Percentiles rank a stretch among this genome's conserved stretches.
Conservation (phyloP, 2,113 vertebrate genomes). For the Neomonachus schauinslandi region DNA sequence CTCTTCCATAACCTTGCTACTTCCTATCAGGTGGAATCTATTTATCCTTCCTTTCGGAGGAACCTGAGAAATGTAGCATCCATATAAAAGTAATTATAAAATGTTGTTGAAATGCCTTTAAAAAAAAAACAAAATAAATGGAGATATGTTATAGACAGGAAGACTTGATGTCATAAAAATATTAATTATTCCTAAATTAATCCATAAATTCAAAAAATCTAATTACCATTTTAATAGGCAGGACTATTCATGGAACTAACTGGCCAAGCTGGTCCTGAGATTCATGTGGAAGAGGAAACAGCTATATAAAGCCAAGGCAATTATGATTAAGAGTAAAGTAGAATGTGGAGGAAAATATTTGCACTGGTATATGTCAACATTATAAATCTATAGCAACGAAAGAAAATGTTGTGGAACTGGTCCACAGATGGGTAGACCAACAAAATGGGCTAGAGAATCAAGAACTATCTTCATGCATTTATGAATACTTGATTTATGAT, state of each 20-base stretch:
- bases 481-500: background rate
- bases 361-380: background rate
- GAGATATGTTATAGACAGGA: background rate
- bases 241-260: background rate
- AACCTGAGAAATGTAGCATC: background rate
- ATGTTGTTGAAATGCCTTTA: background rate
- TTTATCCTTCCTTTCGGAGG: background rate
- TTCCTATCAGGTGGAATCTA: background rate
- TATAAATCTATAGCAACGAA: background rate
- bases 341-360: background rate
- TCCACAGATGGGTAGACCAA: background rate
- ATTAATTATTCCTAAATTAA: background rate
- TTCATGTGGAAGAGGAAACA: conserved; percentile 1
- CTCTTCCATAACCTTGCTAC: background rate
- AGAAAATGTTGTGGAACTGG: background rate
- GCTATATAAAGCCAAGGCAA: background rate
- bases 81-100: background rate
- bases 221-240: background rate
- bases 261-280: background rate
- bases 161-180: background rate
- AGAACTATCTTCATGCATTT: background rate
- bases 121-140: background rate
- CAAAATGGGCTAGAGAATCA: background rate
- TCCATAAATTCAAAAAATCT: background rate
- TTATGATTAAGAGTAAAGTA: background rate